Percentiles rank a stretch among this genome's conserved stretches.
Conservation (phyloP, 2,888 invertebrate genomes). For the Eudasyphora cyanicolor region DNA sequence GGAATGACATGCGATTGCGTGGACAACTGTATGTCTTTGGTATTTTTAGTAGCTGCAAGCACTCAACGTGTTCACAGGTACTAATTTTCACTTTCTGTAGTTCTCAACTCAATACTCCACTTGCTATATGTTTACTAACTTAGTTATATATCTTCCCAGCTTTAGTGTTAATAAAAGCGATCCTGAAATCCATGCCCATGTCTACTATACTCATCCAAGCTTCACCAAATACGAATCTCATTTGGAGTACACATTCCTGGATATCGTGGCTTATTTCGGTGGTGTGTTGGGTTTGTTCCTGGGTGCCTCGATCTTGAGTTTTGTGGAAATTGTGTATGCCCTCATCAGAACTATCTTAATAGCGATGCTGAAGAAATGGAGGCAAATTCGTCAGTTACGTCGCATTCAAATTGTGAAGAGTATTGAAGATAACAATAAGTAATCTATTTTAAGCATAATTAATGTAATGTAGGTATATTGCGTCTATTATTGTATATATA, state of each 20-base stretch:
- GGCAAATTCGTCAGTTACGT: not conserved
- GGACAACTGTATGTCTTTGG: constrained; percentile 71
- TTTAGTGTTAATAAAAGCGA: constrained; percentile 49
- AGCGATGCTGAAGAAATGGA: not conserved
- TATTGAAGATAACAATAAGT: too few relatives aligned
- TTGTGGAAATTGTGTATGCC: constrained; percentile 76
- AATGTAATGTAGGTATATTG: too few relatives aligned
- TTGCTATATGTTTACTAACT: too few relatives aligned
- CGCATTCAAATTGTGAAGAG: not conserved
- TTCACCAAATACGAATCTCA: constrained; percentile 79
- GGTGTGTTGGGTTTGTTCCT: constrained; percentile 80
- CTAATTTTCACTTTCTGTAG: not conserved
- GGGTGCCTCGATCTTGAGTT: constrained; percentile 80
- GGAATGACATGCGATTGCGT: constrained; percentile 74
- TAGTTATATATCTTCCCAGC: not conserved
- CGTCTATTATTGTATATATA: too few relatives aligned
- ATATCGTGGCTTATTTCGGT: constrained; percentile 79
- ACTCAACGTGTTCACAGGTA: constrained; percentile 51
- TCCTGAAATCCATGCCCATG: constrained; percentile 71
- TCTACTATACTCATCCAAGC: constrained; percentile 76
- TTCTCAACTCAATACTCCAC: too few relatives aligned
- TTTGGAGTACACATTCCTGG: constrained; percentile 75
- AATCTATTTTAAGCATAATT: too few relatives aligned
- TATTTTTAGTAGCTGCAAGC: constrained; percentile 68
- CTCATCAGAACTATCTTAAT: constrained; percentile 9